These are phyloP conservation scores for Solen grandis DNA, from an alignment of 1,140 invertebrate genomes.

Conservation along the genomic window DNA sequence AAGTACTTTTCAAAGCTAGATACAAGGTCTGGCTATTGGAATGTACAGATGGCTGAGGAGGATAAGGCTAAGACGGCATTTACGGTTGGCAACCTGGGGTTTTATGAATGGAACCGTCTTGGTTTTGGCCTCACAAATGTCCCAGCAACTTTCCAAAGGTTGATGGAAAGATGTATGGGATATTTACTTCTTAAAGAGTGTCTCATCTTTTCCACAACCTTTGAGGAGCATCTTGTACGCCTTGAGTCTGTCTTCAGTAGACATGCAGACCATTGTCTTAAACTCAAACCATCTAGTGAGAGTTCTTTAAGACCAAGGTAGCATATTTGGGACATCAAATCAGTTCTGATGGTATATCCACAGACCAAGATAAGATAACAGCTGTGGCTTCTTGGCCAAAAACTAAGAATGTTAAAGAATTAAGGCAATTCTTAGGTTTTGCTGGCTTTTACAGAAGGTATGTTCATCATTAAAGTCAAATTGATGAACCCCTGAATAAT, in stretches of 20 bases:
- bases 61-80: too few species aligned
- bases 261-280: not conserved
- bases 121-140: constrained; percentile 19
- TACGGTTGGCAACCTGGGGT: too few species aligned
- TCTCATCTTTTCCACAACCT: too few species aligned
- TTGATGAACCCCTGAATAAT: constrained; percentile 23
- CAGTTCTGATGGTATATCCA: not conserved
- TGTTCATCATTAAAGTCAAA: constrained; percentile 17
- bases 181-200: too few species aligned
- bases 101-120: constrained; percentile 27
- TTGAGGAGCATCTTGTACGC: not conserved
- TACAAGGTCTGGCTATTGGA: too few species aligned
- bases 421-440: constrained; percentile 46
- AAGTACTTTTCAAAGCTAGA: constrained; percentile 8
- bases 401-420: constrained; percentile 65
- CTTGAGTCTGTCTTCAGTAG: constrained; percentile 12
- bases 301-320: not conserved
- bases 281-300: constrained; percentile 20
- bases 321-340: not conserved
- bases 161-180: too few species aligned
- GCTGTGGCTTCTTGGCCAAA: constrained; percentile 61
- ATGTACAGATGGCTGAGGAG: constrained; percentile 3
- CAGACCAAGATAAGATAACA: constrained; percentile 4
- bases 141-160: too few species aligned
- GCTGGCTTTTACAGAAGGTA: constrained; percentile 27